Evolutionary conservation across 1,140 invertebrate genomes (phyloP), one percentile per base, ranked within the genome.

Genomic region (Cotesia chilonis): DNA sequence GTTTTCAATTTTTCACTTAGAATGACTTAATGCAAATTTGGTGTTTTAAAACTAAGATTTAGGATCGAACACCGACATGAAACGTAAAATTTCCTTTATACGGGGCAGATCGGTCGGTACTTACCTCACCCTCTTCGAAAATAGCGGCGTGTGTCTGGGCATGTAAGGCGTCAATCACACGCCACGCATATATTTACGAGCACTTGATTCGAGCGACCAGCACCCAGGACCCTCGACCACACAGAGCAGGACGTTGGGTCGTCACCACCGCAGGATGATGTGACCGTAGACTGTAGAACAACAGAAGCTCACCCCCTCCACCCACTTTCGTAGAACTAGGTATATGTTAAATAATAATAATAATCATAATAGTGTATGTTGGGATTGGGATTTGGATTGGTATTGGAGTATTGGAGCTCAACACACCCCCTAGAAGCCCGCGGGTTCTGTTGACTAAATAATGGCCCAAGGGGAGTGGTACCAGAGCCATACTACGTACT

Each of bases 91-190:
- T 54, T 54, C 10, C 2, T 14, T 14, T 28, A n/a, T 28, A 7
- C 57, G 10, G 60, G 35, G 14, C 10, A 28, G 47, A 60, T 47
- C 47, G 14, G 59, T 12, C 63, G 67, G 20, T 47, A 47, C 41
- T 47, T 47, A 47, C 41, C 47, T 65, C 59, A 61, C 64, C 63
- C 52, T 47, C 51, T 20, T 28, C 54, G 66, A 71, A 75, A 73
- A 73, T 71, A 73, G 59, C 67, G 71, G 74, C 64, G 75, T 71
- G 77, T 68, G 76, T 74, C 74, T 72, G 64, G 54, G 41, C 82
- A 78, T 85, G 84, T 85, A 87, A 75, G 82, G 82, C 80, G 85
- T 87, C 85, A 87, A 87, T 87, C 85, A 87, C 85, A 87, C 78
- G 78, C 84, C 76, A 78, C 72, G 80, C 81, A 82, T 84, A 82